These are phyloP conservation scores for Nasonia vitripennis DNA, from an alignment of 1,140 invertebrate genomes.

Conservation along the genomic window DNA sequence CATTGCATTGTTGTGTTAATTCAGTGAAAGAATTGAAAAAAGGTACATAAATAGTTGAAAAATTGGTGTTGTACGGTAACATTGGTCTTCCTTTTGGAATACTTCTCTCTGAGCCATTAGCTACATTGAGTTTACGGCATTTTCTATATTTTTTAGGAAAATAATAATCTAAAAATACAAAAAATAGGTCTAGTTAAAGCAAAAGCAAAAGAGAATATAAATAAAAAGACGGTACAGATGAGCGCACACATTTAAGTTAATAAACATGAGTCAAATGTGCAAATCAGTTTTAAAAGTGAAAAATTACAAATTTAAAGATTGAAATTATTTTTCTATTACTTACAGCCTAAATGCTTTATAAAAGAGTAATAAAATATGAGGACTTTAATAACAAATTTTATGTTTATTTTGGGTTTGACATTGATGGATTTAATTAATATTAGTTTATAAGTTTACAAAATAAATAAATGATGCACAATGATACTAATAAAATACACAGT, in stretches of 20 bases:
- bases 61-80: too few relatives aligned
- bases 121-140: not conserved
- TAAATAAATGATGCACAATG: not conserved
- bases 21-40: not conserved
- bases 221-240: not conserved
- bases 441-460: not conserved
- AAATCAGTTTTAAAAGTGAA: not conserved
- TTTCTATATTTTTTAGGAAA: not conserved
- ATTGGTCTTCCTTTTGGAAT: too few relatives aligned
- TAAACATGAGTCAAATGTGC: not conserved
- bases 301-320: not conserved
- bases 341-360: not conserved
- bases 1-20: not conserved
- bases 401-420: too few relatives aligned
- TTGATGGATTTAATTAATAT: not conserved
- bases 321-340: not conserved
- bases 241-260: not conserved
- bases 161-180: not conserved
- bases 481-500: not conserved
- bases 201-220: not conserved
- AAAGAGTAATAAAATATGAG: not conserved
- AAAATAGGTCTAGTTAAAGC: not conserved
- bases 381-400: not conserved
- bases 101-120: not conserved
- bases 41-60: not conserved